Evolutionary conservation across 1,140 invertebrate species (phyloP).

Genomic region (Globodera rostochiensis): DNA sequence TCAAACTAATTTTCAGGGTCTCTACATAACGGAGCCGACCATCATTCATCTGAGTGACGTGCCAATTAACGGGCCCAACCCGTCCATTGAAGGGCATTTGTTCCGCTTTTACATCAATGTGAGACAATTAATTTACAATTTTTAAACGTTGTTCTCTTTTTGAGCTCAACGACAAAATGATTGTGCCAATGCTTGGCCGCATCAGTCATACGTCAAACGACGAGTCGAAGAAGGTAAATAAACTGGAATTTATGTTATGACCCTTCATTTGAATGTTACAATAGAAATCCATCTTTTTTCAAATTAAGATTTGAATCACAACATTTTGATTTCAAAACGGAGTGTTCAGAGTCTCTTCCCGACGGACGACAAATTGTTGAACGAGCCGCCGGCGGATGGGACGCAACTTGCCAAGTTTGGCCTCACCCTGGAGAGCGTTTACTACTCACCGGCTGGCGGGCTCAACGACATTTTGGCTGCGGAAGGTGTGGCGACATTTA

Average conservation of each 20-base stretch:
- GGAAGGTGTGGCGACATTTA: neutral
- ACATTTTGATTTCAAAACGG: too few species aligned
- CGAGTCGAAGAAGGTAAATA: constrained; percentile 15
- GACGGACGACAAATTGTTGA: neutral
- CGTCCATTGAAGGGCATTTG: constrained; percentile 57
- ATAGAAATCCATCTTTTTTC: too few species aligned
- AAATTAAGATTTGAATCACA: too few species aligned
- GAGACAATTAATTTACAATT: constrained; percentile 32
- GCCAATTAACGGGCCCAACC: constrained; percentile 52
- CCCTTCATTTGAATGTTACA: too few species aligned
- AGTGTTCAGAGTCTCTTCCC: neutral
- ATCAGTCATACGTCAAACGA: constrained; percentile 59
- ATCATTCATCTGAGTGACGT: constrained; percentile 43
- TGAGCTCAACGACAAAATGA: constrained; percentile 51
- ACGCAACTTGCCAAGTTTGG: neutral
- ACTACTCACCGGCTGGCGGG: neutral
- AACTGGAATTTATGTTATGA: too few species aligned
- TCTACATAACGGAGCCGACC: neutral
- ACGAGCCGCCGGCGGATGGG: neutral
- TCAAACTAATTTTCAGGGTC: neutral
- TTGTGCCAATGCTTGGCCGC: constrained; percentile 62
- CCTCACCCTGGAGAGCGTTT: neutral
- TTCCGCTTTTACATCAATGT: constrained; percentile 62
- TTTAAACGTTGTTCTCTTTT: constrained; percentile 20
- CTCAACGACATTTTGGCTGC: neutral